Evolutionary conservation across 2,888 invertebrate species (phyloP).

Genomic region (Camponotus fellah): DNA sequence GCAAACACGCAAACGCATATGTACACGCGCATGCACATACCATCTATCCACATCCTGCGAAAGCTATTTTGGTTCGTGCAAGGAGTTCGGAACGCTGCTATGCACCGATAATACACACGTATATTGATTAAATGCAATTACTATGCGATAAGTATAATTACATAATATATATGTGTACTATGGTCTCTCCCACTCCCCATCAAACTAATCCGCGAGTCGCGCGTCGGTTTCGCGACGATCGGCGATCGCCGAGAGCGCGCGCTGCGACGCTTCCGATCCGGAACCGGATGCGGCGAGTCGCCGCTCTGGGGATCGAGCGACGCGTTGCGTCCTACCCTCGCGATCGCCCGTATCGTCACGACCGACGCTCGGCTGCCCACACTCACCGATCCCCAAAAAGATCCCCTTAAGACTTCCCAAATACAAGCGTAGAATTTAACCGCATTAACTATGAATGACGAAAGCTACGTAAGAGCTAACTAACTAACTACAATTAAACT

Average conservation of each 20-base stretch:
- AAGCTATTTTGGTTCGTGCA: constrained; percentile 82
- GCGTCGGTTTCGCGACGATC: constrained; percentile 69
- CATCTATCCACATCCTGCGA: constrained; percentile 54
- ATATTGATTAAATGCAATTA: constrained; percentile 85
- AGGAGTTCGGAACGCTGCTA: constrained; percentile 86
- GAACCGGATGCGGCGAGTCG: constrained; percentile 20
- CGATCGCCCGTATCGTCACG: constrained; percentile 57
- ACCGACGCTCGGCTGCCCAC: constrained; percentile 61
- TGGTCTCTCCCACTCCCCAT: constrained; percentile 86
- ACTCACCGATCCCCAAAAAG: constrained; percentile 58
- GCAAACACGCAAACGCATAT: constrained; percentile 31
- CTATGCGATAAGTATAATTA: constrained; percentile 85
- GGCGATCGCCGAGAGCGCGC: constrained; percentile 65
- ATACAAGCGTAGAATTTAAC: constrained; percentile 85
- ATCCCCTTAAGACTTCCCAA: constrained; percentile 60
- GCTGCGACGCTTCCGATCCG: constrained; percentile 17
- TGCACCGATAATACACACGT: constrained; percentile 83
- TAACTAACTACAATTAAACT: constrained; percentile 86
- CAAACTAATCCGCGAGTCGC: constrained; percentile 76
- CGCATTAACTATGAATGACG: constrained; percentile 84
- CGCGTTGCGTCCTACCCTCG: constrained; percentile 19
- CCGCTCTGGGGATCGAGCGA: constrained; percentile 27
- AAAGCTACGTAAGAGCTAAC: constrained; percentile 85
- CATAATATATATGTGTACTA: constrained; percentile 86
- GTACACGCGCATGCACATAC: constrained; percentile 55